These are phyloP conservation scores for Tautogolabrus adspersus DNA, from an alignment of 2,113 vertebrate species.

Conservation along the genomic window DNA sequence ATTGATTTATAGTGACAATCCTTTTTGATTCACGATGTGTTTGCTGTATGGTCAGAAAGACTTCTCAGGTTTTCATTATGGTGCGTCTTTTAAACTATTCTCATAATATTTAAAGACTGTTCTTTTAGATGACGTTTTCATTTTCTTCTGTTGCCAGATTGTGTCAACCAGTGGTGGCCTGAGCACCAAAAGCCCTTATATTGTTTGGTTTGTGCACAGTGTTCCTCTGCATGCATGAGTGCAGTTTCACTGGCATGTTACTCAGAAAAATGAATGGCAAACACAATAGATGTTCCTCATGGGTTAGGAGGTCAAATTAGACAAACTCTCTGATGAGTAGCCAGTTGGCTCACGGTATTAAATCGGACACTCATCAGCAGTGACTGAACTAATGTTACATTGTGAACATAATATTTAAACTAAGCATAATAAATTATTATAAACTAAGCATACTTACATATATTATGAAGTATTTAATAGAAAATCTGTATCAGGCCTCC, in stretches of 20 bases:
- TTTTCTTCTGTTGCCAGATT: neutral
- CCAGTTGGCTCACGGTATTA: neutral
- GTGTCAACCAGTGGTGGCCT: neutral
- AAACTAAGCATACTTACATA: neutral
- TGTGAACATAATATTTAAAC: neutral
- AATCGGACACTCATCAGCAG: neutral
- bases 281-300: neutral
- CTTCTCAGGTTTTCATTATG: neutral
- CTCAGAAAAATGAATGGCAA: neutral
- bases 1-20: too few relatives aligned
- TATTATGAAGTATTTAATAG: neutral
- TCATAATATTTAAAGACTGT: neutral
- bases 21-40: neutral
- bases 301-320: constrained; percentile 11
- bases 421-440: neutral
- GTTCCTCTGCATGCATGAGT: constrained; percentile 35
- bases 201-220: constrained; percentile 24
- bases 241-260: constrained; percentile 6
- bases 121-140: neutral
- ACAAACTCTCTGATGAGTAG: neutral
- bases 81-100: neutral
- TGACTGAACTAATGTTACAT: neutral
- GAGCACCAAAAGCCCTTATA: neutral
- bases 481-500: neutral
- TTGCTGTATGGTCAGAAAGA: neutral